Conservation (phyloP, 92 coral and sea anemone species). For the Anthopleura xanthogrammica region DNA sequence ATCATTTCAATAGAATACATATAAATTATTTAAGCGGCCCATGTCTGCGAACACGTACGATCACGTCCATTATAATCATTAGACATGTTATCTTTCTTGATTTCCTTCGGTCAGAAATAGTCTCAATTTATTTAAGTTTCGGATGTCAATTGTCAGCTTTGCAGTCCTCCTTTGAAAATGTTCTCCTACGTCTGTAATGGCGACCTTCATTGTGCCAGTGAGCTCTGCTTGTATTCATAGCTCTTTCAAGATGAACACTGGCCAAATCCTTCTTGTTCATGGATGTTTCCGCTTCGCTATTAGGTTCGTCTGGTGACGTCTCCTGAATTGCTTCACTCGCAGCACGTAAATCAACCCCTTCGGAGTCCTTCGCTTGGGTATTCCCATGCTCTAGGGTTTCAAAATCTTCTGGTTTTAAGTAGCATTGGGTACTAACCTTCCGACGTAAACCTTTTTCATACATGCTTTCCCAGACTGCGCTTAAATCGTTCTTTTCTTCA, state of each 20-base stretch:
- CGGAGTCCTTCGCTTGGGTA: neutral
- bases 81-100: neutral
- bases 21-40: neutral
- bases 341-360: slow-evolving; percentile 4
- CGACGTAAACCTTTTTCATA: slow-evolving; percentile 79
- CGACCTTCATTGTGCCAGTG: slow-evolving; percentile 65
- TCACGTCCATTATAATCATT: neutral
- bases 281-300: neutral
- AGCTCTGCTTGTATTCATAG: slow-evolving; percentile 59
- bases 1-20: neutral
- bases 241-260: slow-evolving; percentile 85
- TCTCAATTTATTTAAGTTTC: no score
- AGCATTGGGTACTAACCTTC: slow-evolving; percentile 66
- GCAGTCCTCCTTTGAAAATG: slow-evolving; percentile 21
- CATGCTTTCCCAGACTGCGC: slow-evolving; percentile 85
- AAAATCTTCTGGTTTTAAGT: slow-evolving; percentile 46
- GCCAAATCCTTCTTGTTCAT: slow-evolving; percentile 59
- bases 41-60: neutral
- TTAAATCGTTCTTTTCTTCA: slow-evolving; percentile 58
- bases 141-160: neutral
- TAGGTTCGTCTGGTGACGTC: neutral
- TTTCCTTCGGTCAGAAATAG: neutral
- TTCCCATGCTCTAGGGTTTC: slow-evolving; percentile 8
- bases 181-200: slow-evolving; percentile 55
- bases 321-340: slow-evolving; percentile 17